Conservation (phyloP, 1,140 invertebrate species). For the Aphelinus certus region DNA sequence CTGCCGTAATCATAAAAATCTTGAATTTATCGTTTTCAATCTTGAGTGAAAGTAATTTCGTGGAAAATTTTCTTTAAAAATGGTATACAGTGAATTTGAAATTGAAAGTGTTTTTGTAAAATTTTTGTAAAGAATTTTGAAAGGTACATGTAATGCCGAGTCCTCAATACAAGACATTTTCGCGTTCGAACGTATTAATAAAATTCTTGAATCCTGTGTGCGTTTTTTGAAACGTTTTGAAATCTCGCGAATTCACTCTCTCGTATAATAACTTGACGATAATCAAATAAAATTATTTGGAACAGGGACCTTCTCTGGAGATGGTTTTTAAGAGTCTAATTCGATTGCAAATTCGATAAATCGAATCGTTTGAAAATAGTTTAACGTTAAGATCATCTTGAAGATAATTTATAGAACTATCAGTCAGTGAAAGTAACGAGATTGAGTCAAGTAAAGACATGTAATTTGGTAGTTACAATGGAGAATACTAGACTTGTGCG, state of each 20-base stretch:
- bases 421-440: constrained; percentile 51
- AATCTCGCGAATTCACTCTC: constrained; percentile 1
- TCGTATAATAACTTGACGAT: constrained; percentile 9
- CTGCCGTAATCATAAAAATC: no score
- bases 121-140: constrained; percentile 32
- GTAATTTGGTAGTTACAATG: not conserved
- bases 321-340: no score
- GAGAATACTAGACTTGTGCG: not conserved
- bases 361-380: no score
- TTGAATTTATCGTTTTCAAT: no score
- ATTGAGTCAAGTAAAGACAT: constrained; percentile 35
- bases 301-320: not conserved
- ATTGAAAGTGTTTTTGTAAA: constrained; percentile 24
- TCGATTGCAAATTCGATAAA: no score
- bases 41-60: no score
- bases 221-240: constrained; percentile 24
- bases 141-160: not conserved
- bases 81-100: constrained; percentile 6
- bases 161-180: constrained; percentile 17
- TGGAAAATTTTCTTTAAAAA: no score
- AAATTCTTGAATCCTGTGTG: constrained; percentile 17
- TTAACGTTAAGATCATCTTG: no score
- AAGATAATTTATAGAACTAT: constrained; percentile 39
- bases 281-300: constrained; percentile 11
- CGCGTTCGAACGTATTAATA: constrained; percentile 3